Base-by-base conservation (phyloP, 2,113 vertebrate genomes). In the Archilochus colubris region DNA sequence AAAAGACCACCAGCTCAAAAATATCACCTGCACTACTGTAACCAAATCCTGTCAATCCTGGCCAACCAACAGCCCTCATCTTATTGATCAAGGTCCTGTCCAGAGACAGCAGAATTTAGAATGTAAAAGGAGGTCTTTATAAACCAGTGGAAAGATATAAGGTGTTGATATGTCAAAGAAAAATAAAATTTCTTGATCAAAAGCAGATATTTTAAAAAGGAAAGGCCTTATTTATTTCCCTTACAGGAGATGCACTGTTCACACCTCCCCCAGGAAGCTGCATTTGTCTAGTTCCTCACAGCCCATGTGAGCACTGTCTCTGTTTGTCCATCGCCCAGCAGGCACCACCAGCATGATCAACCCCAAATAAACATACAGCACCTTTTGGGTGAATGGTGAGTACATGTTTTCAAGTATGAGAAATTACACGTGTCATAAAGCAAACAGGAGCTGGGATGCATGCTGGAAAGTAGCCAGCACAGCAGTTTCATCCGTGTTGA, bases 331-430 rank as follows among this genome's bases (percentile, higher is more conserved):
- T 14, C 55, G 36, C 70, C 69, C 51, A 88, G 62, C 77, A 86
- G 86, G 68, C 64, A 74, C 31, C 85, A 62, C 15, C 48, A 84
- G 38, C 0, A 0, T 27, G 51, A 59, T 25, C 7, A 2, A 36
- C 57, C 77, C 31, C 77, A 91, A 6, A 80, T 0, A 6, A 84
- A 44, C 51, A 23, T 16, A 50, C n/a, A 93, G 68, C 82, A 87
- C 53, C 44, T 82, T 87, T 69, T 15, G 92, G 69, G 48, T 46
- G 31, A 64, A 33, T 3, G 23, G 36, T 28, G 77, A 80, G 54
- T 46, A 61, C 1, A 0, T 64, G 14, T 82, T 92, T 96, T 96
- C 97, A 97, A 93, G 93, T 94, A 93, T 62, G 59, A 93, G 89
- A 86, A 70, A 84, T 4, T 1, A 25, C 46, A 40, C 27, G 27